These are phyloP conservation scores for Danaus plexippus DNA, from an alignment of 1,140 invertebrate species.

Conservation along the genomic window DNA sequence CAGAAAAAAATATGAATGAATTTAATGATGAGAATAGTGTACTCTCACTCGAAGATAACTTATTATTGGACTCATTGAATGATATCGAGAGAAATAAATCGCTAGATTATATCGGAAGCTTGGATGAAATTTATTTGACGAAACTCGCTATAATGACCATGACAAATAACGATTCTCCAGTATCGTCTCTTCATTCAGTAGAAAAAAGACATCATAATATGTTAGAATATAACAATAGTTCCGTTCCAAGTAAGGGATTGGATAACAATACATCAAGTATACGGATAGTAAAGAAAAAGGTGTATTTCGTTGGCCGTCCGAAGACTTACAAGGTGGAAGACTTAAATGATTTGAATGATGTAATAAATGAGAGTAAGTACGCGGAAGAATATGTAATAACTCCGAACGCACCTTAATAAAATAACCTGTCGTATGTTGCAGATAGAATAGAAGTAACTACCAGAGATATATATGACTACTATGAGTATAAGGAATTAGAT, in stretches of 20 bases:
- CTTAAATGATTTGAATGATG: slow-evolving; percentile 23
- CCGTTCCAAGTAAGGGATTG: neutral
- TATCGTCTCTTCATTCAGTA: slow-evolving; percentile 24
- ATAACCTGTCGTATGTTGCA: slow-evolving; percentile 40
- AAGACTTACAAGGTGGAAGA: slow-evolving; percentile 51
- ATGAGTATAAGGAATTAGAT: slow-evolving; percentile 21
- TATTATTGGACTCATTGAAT: slow-evolving; percentile 40
- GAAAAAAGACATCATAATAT: slow-evolving; percentile 33
- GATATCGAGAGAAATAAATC: slow-evolving; percentile 45
- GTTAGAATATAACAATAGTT: slow-evolving; percentile 2
- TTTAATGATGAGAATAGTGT: slow-evolving; percentile 26
- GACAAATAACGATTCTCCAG: slow-evolving; percentile 19
- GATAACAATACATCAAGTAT: too few species aligned
- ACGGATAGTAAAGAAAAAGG: slow-evolving; percentile 21
- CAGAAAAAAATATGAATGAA: slow-evolving; percentile 36
- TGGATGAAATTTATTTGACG: slow-evolving; percentile 53
- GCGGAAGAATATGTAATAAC: slow-evolving; percentile 15
- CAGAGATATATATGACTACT: slow-evolving; percentile 36
- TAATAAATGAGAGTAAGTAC: slow-evolving; percentile 34
- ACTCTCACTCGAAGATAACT: slow-evolving; percentile 36
- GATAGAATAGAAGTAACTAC: slow-evolving; percentile 25
- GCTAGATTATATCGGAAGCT: slow-evolving; percentile 35
- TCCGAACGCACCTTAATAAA: slow-evolving; percentile 11
- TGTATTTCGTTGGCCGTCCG: slow-evolving; percentile 37
- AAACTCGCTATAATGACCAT: slow-evolving; percentile 45